Base-by-base conservation (phyloP, 2,888 invertebrate species). In the Dioctria linearis region DNA sequence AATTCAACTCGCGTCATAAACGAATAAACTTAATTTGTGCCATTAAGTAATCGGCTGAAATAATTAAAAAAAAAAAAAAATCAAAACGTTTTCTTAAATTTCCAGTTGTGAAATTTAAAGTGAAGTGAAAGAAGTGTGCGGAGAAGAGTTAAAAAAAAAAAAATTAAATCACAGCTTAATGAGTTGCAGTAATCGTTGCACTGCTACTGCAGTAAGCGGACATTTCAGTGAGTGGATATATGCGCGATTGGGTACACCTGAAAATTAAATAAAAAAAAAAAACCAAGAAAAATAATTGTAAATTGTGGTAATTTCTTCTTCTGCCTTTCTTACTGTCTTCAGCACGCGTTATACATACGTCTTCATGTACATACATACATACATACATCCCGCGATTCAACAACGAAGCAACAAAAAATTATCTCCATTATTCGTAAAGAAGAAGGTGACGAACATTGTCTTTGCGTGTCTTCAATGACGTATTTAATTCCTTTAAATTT, bases 401-500 rank as follows among this genome's bases (percentile, higher is more conserved):
- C 25, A 25, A 25, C 25, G 25, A 25, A 25, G 25, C 25, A 25
- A 25, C 25, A 25, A 25, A 25, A 25, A 25, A 25, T 25, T 25
- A 25, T 25, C 25, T 25, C 25, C 25, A 65, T 65, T 11, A n/a
- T 42, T 49, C 40, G 42, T 42, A 40, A 57, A 11, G 57, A 65
- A 65, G 40, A 65, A 65, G 25, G 46, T 46, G 43, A 67, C 49
- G 69, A 51, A 69, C 69, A 69, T 69, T 73, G 73, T 5, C 57
- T 54, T 54, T 73, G 73, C 59, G 40, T 54, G 57, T 40, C 43
- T 9, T 39, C 73, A 73, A 51, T 73, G 73, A 73, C 43, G 73
- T 57, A n/a, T n/a, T n/a, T n/a, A 59, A 73, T 73, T 73, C 37
- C 73, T 57, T 73, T 73, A 73, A 73, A 57, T 73, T 59, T 40